Conservation (phyloP, 2,797 vertebrate species). For the Enteromius paludinosus region DNA sequence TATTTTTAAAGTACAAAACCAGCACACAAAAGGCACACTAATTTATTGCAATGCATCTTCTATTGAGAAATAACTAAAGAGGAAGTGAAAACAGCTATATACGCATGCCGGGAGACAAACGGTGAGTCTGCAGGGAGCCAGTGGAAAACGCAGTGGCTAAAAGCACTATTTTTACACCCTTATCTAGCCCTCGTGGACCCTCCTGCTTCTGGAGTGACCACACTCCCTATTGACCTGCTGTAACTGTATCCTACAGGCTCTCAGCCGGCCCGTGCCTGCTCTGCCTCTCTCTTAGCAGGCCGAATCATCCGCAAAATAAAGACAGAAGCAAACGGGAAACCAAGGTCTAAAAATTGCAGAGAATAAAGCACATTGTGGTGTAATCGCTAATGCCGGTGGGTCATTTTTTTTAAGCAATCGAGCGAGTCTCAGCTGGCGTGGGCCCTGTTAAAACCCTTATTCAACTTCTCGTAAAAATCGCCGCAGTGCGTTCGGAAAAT, state of each 20-base stretch:
- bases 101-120: slow-evolving; percentile 36
- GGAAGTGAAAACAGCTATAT: slow-evolving; percentile 27
- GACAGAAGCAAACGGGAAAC: slow-evolving; percentile 54
- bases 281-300: slow-evolving; percentile 13
- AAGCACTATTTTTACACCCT: slow-evolving; percentile 58
- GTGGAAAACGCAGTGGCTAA: slow-evolving; percentile 36
- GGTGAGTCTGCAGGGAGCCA: slow-evolving; percentile 47
- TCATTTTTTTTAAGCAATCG: slow-evolving; percentile 20
- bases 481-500: slow-evolving; percentile 64
- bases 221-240: slow-evolving; percentile 56
- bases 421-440: slow-evolving; percentile 71
- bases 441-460: slow-evolving; percentile 69
- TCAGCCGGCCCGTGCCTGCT: slow-evolving; percentile 28
- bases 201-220: slow-evolving; percentile 53
- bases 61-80: slow-evolving; percentile 7
- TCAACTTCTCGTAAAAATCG: slow-evolving; percentile 69
- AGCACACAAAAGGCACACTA: not conserved
- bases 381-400: slow-evolving; percentile 72
- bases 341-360: slow-evolving; percentile 49
- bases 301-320: slow-evolving; percentile 24
- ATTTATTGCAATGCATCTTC: not conserved
- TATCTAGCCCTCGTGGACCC: slow-evolving; percentile 50
- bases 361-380: slow-evolving; percentile 46
- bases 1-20: not conserved
- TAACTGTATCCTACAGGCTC: slow-evolving; percentile 53